Evolutionary conservation across 2,888 invertebrate genomes (phyloP).

Genomic region (Palloptera scutellata): DNA sequence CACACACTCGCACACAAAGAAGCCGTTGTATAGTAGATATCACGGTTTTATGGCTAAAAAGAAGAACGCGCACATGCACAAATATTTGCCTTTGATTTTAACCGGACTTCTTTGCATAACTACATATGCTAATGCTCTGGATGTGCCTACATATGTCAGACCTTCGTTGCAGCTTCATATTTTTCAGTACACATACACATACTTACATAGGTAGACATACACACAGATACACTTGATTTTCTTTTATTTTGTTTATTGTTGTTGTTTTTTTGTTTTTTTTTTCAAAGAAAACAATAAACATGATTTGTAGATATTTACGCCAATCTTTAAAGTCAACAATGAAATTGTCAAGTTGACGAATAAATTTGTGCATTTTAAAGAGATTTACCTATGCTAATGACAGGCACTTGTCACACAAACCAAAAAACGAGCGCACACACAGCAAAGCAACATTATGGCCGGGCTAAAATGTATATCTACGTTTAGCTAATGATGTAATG

Average conservation of each 20-base stretch:
- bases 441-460: constrained; percentile 34
- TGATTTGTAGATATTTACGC: constrained; percentile 50
- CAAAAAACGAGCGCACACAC: constrained; percentile 39
- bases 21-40: background rate
- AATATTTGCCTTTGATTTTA: constrained; percentile 58
- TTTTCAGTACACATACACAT: no score
- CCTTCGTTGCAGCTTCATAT: no score
- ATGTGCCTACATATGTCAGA: constrained; percentile 14
- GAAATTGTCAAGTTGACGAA: constrained; percentile 62
- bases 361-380: constrained; percentile 55
- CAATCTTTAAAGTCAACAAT: constrained; percentile 46
- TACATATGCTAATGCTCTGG: constrained; percentile 16
- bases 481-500: background rate
- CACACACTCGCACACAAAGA: constrained; percentile 16
- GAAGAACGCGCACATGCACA: constrained; percentile 30
- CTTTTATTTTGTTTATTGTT: no score
- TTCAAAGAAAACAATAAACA: constrained; percentile 43
- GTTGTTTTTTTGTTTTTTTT: constrained; percentile 27
- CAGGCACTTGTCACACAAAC: constrained; percentile 54
- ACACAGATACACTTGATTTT: no score
- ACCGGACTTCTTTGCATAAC: constrained; percentile 42
- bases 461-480: background rate
- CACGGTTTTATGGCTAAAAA: background rate
- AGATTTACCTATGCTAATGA: constrained; percentile 38
- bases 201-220: no score